phyloP scores from a whole-genome alignment of 2,888 invertebrate genomes.

The Aporophyla nigra region DNA sequence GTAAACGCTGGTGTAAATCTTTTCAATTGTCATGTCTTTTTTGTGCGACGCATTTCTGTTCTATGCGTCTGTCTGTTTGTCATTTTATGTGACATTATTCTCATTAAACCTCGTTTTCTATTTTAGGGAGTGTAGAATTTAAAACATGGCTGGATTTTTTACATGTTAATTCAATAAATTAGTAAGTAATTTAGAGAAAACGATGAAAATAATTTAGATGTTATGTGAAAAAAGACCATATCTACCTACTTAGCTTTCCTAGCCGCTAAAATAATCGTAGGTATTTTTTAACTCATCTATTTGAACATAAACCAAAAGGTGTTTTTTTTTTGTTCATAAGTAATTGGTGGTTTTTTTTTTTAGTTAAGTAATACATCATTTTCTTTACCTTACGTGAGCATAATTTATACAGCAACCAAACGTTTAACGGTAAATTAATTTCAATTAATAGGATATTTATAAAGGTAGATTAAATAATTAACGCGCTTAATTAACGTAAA shows the following conservation, averaged over 20 bases:
- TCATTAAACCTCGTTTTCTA: neutral
- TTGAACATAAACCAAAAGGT: neutral
- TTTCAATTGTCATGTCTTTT: constrained; percentile 38
- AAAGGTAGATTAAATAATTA: constrained; percentile 15
- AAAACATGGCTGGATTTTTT: too few relatives aligned
- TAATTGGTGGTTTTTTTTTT: too few relatives aligned
- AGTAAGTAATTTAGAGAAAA: neutral
- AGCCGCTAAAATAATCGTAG: neutral
- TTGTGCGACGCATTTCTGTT: constrained; percentile 25
- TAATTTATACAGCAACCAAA: neutral
- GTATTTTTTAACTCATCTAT: neutral
- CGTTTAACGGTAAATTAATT: constrained; percentile 37
- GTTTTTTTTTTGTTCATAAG: neutral
- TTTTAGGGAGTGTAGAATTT: constrained; percentile 7
- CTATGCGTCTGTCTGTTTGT: constrained; percentile 5
- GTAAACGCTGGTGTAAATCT: constrained; percentile 38
- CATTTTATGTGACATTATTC: constrained; percentile 16
- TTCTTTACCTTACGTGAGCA: neutral
- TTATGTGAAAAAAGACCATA: neutral
- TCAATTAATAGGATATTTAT: constrained; percentile 24
- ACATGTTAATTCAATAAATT: neutral
- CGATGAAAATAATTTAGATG: too few relatives aligned
- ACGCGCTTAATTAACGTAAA: constrained; percentile 28
- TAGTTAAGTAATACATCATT: neutral
- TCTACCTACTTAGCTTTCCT: neutral